A percentile compares a stretch with the other conserved stretches of the same genome.
These are phyloP conservation scores for Eulimnadia texana DNA, from an alignment of 1,140 invertebrate species.

Conservation along the genomic window DNA sequence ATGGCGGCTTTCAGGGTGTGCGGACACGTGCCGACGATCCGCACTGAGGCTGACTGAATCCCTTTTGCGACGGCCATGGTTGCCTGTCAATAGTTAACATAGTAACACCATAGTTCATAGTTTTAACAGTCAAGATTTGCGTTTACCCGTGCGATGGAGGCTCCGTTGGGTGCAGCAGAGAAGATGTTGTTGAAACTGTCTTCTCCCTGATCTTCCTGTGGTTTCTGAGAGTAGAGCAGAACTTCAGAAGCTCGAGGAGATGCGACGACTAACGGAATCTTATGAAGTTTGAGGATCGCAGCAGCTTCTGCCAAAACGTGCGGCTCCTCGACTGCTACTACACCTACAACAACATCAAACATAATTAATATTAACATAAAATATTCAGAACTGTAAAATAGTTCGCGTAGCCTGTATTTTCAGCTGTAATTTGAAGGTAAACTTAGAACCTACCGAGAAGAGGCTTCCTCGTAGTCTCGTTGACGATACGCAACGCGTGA, in stretches of 20 bases:
- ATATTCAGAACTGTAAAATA: too few relatives aligned
- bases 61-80: conserved; percentile 16
- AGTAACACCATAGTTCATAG: not conserved
- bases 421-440: too few relatives aligned
- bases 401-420: too few relatives aligned
- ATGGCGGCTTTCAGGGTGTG: conserved; percentile 11
- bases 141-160: conserved; percentile 13
- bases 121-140: not conserved
- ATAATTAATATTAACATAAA: too few relatives aligned
- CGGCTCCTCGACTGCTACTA: conserved; percentile 14
- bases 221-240: conserved; percentile 12
- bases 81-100: conserved; percentile 14
- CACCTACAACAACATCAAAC: conserved; percentile 9
- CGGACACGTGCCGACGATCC: conserved; percentile 15
- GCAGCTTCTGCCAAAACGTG: conserved; percentile 15
- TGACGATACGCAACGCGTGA: conserved; percentile 3
- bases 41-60: conserved; percentile 1
- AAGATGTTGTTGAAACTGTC: conserved; percentile 11
- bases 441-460: not conserved
- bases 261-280: conserved; percentile 14
- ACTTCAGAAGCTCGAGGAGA: conserved; percentile 15
- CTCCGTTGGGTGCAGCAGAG: conserved; percentile 13
- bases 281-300: not conserved
- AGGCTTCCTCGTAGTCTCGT: not conserved
- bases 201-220: too few relatives aligned